These are phyloP conservation scores for Palythoa caribaeorum DNA, from an alignment of 92 coral and sea anemone genomes.

Conservation along the genomic window DNA sequence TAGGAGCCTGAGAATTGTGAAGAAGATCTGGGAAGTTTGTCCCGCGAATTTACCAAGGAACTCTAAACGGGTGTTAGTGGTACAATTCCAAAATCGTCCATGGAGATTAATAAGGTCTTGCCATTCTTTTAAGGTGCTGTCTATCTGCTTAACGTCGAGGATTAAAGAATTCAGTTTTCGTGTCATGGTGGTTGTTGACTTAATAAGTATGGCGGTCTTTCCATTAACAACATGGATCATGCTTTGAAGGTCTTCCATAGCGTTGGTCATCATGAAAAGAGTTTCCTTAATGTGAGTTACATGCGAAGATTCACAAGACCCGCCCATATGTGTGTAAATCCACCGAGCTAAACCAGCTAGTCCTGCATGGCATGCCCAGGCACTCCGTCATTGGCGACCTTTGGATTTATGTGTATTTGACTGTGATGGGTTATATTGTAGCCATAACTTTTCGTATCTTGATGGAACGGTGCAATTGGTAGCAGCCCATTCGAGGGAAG, in stretches of 20 bases:
- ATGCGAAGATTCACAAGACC: not conserved
- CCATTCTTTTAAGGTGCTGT: not conserved
- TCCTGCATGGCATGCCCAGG: slow-evolving; percentile 49
- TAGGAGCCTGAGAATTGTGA: too few species aligned
- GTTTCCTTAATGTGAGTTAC: slow-evolving; percentile 18
- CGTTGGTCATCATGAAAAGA: slow-evolving; percentile 24
- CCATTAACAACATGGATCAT: slow-evolving; percentile 31
- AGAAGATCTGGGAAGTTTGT: not conserved
- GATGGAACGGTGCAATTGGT: not conserved
- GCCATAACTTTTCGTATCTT: not conserved
- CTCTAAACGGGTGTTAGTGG: slow-evolving; percentile 2
- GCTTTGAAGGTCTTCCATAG: slow-evolving; percentile 16
- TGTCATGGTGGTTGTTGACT: slow-evolving; percentile 21
- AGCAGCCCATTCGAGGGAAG: slow-evolving; percentile 2
- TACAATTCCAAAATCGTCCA: not conserved
- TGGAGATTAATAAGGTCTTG: not conserved
- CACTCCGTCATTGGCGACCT: not conserved
- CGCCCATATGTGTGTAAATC: too few species aligned
- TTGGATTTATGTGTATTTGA: not conserved
- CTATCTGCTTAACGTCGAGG: not conserved
- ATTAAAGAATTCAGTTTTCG: not conserved
- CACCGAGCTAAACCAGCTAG: slow-evolving; percentile 28
- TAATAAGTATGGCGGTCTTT: not conserved
- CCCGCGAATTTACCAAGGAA: slow-evolving; percentile 1
- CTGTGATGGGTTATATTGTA: not conserved